Evolutionary conservation across 2,888 invertebrate species (phyloP), one percentile per base, ranked within the genome.

Genomic region (Yponomeuta plumbellus): DNA sequence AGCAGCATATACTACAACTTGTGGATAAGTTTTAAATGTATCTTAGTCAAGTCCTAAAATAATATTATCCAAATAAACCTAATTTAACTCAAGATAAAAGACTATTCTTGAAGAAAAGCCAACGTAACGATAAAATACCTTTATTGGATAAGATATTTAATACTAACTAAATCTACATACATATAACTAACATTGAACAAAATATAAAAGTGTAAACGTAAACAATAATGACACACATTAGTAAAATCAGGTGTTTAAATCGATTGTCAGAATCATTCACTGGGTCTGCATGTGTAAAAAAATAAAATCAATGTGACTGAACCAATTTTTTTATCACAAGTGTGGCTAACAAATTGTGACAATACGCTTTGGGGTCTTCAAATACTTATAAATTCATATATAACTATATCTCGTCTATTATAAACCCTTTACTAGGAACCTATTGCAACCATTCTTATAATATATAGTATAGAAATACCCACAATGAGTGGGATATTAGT

Each of bases 1-100:
- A 98, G 77, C 95, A 97, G 75, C 96, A 97, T 80, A 97, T 98
- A 80, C 88, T 98, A 72, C 96, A 97, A 84, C 92, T 98, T 74
- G 96, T 98, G 64, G 98, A 98, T 89, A 97, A 98, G 86, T 98
- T 98, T 91, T 98, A 94, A 93, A 56, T 58, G 21, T 20, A 22
- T 1, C 4, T 40, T 17, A 23, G 34, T 34, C 34, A 10, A 34
- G 34, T 34, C 34, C 34, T 6, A 34, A 34, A 52, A 2, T 13
- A 52, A 17, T 17, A 52, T 52, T 13, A 52, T 52, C 17, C 44
- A 52, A 52, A 52, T 52, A 52, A 52, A 52, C 44, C 17, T 52
- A 52, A 52, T 17, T 13, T 5, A 17, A 52, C 34, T 1, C 8
- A 34, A 13, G 64, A 57, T 72, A 67, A 67, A 67, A 39, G 66